A percentile compares a stretch with the other conserved stretches of the same genome.
These are phyloP conservation scores for Brachyptera putata DNA, from an alignment of 2,888 invertebrate species.

Conservation along the genomic window DNA sequence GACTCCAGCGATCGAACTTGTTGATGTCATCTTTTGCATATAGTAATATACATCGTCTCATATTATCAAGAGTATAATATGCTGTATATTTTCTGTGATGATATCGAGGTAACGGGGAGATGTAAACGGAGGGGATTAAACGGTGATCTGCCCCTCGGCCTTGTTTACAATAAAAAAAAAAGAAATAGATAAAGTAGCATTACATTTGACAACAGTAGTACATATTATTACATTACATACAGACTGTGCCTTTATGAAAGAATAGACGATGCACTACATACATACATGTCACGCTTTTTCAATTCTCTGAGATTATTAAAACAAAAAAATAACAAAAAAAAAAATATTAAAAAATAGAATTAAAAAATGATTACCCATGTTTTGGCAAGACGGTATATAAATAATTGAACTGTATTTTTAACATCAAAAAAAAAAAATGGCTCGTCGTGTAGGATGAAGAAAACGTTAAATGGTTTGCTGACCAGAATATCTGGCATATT, in stretches of 20 bases:
- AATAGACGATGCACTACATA: constrained; percentile 9
- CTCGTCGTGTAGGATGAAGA: too few species aligned
- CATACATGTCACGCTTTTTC: constrained; percentile 12
- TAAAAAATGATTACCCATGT: background rate
- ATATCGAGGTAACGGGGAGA: constrained; percentile 22
- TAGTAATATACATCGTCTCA: background rate
- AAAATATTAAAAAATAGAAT: background rate
- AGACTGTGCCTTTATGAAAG: constrained; percentile 32
- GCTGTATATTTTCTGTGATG: constrained; percentile 31
- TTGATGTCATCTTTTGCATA: constrained; percentile 25
- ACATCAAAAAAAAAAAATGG: too few species aligned
- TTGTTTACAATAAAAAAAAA: background rate
- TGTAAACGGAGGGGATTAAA: constrained; percentile 1
- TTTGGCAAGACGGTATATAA: background rate
- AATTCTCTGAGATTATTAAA: background rate
- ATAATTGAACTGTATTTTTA: background rate
- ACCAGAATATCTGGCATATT: too few species aligned
- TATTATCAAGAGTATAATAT: constrained; percentile 10
- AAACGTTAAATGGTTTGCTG: background rate
- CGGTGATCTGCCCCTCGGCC: constrained; percentile 30
- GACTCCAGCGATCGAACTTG: constrained; percentile 6
- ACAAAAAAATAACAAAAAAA: background rate
- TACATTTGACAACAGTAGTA: constrained; percentile 26
- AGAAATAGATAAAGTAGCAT: background rate
- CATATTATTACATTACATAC: constrained; percentile 19